phyloP scores from a whole-genome alignment of 2,113 vertebrate genomes.

The Amia ocellicauda region DNA sequence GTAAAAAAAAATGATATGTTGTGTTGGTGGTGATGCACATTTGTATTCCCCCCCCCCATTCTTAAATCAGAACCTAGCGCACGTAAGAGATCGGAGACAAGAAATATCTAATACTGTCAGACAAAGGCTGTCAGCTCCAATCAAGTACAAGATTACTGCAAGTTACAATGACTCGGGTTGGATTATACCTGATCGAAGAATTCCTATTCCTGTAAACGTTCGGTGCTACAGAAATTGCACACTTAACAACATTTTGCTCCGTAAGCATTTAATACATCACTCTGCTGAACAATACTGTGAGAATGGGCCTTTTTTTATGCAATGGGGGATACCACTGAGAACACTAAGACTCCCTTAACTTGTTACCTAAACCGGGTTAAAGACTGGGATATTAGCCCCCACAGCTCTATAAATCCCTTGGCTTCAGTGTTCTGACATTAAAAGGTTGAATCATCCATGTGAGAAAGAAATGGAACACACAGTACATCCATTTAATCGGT shows the following conservation, averaged over 20 bases:
- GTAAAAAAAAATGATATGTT: too few relatives aligned
- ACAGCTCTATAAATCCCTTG: too few relatives aligned
- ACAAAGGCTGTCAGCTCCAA: not conserved
- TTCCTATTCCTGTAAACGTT: not conserved
- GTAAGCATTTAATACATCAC: constrained; percentile 19
- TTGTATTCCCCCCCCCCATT: not conserved
- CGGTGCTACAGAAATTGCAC: not conserved
- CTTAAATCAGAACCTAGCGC: too few relatives aligned
- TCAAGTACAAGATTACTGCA: constrained; percentile 3
- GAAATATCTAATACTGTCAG: not conserved
- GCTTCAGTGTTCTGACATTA: too few relatives aligned
- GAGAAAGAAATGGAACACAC: constrained; percentile 13
- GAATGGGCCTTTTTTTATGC: not conserved
- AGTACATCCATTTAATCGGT: constrained; percentile 16
- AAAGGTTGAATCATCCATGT: too few relatives aligned
- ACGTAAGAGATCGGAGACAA: not conserved
- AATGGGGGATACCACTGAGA: constrained; percentile 1
- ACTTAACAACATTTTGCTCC: constrained; percentile 9
- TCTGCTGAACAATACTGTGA: not conserved
- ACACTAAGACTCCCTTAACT: too few relatives aligned
- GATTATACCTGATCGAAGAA: not conserved
- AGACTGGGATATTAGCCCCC: too few relatives aligned
- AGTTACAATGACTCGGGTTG: not conserved
- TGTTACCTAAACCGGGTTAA: too few relatives aligned
- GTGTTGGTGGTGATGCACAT: too few relatives aligned